Base-by-base conservation (phyloP, 2,797 vertebrate species). In the Epinephelus coioides region DNA sequence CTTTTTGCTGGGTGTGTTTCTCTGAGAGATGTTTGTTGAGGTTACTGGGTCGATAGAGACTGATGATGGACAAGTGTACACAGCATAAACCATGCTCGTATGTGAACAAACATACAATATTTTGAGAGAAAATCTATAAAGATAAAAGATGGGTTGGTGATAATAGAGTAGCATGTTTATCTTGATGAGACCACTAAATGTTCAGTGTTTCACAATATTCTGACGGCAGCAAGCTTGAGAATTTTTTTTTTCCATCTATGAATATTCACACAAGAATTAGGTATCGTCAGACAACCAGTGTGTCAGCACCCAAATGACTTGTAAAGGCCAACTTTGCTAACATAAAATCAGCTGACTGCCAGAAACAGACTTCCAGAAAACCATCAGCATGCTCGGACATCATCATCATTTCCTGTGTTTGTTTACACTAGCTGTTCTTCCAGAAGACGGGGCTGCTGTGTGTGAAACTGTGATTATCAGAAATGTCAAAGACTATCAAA, bases 391-490 rank as follows among this genome's bases (percentile, higher is more conserved):
- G 66, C 47, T 18, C 2, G 30, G 63, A 65, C 86, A 64, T 80
- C 67, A 71, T 78, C 69, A 49, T 89, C 79, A 91, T 93, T 95
- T 95, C 92, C 95, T 92, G 92, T 84, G 49, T 68, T 86, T 94
- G 91, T 95, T 95, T 93, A 94, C 59, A 56, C 8, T 59, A 66
- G 73, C 67, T 6, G 65, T 85, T 81, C 78, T 70, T 69, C 60
- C 69, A 65, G 73, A 50, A 55, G 57, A 74, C 56, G 46, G 11
- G 23, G 15, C 77, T 86, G 64, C 71, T 79, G 71, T 54, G 19
- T n/a, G 63, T 54, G 44, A 54, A 63, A 47, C 65, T 65, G n/a
- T 53, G 56, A 75, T 47, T 57, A 72, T 79, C 53, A 25, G 61
- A 86, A 78, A 86, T 54, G 57, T 65, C 67, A 50, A 64, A 79